phyloP scores from a whole-genome alignment of 1,140 invertebrate species.

The Metopolophium dirhodum region DNA sequence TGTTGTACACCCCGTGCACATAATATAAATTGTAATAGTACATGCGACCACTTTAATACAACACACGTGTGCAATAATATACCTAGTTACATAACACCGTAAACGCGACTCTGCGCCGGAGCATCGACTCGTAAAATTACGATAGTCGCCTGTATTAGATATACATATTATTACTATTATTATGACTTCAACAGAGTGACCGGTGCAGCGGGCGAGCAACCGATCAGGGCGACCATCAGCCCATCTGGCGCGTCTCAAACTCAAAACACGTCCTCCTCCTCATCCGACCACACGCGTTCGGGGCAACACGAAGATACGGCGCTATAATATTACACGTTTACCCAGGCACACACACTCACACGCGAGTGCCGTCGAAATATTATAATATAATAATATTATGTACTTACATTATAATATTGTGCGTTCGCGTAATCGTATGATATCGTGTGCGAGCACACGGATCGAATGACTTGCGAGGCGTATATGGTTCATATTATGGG shows the following conservation, averaged over 20 bases:
- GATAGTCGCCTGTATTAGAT: not conserved
- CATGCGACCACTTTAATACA: no score
- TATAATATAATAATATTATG: not conserved
- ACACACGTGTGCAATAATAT: not conserved
- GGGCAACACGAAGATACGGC: not conserved
- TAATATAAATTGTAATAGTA: no score
- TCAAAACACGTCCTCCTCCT: not conserved
- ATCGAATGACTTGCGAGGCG: not conserved
- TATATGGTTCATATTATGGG: not conserved
- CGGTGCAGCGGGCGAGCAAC: not conserved
- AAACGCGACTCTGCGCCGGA: not conserved
- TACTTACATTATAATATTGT: not conserved
- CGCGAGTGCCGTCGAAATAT: not conserved
- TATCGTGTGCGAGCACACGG: not conserved
- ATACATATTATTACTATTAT: not conserved
- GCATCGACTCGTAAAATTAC: constrained; percentile 1
- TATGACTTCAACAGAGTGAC: not conserved
- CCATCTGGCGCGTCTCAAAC: not conserved
- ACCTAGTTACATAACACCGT: not conserved
- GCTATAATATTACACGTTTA: constrained; percentile 7
- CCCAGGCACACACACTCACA: not conserved
- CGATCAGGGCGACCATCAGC: not conserved
- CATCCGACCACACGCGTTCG: not conserved
- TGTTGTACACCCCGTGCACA: not conserved
- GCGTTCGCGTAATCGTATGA: not conserved